A percentile compares a stretch with the other conserved stretches of the same genome.
phyloP scores from a whole-genome alignment of 2,797 vertebrate species.

The Pseudomugil gertrudae region DNA sequence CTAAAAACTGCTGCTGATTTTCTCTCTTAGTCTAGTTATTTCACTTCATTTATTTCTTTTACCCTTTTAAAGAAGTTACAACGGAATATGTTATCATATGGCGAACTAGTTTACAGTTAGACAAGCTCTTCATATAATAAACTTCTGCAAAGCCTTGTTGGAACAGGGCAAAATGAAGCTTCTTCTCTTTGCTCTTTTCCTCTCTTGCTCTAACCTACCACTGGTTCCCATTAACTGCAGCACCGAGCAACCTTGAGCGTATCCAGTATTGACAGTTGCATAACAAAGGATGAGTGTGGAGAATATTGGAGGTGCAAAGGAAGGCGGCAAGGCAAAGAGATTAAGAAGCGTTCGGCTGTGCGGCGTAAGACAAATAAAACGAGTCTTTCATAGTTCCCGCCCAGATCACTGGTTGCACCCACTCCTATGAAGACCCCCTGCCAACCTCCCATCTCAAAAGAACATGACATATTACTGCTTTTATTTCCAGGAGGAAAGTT shows the following conservation, averaged over 20 bases:
- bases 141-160: constrained; percentile 38
- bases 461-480: constrained; percentile 58
- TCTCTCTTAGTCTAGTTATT: neutral
- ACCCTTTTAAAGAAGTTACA: constrained; percentile 5
- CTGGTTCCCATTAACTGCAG: constrained; percentile 65
- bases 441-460: constrained; percentile 40
- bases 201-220: constrained; percentile 65
- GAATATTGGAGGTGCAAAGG: constrained; percentile 41
- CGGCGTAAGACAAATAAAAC: constrained; percentile 43
- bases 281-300: constrained; percentile 53
- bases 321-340: constrained; percentile 27
- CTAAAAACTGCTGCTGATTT: constrained; percentile 17
- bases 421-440: constrained; percentile 17
- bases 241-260: constrained; percentile 51
- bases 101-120: constrained; percentile 1
- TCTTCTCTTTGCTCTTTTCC: constrained; percentile 53
- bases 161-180: constrained; percentile 47
- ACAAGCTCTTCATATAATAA: constrained; percentile 24
- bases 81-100: neutral
- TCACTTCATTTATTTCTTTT: neutral
- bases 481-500: constrained; percentile 36
- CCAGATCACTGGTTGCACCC: constrained; percentile 16
- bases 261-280: constrained; percentile 60
- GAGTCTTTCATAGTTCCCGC: constrained; percentile 31
- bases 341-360: constrained; percentile 45